phyloP scores from a whole-genome alignment of 2,797 vertebrate species.

The Chrosomus eos region DNA sequence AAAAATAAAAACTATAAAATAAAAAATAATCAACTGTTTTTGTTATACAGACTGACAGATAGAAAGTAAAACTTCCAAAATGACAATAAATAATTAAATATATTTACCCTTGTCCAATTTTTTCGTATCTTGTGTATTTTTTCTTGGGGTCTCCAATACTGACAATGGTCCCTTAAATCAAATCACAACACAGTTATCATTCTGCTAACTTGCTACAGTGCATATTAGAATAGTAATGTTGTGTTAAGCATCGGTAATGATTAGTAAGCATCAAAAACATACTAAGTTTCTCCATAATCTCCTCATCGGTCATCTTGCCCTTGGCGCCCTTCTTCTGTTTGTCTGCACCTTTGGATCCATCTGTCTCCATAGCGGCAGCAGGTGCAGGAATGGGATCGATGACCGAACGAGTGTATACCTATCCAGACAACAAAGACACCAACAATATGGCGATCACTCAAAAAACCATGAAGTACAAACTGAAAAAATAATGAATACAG shows the following conservation, averaged over 20 bases:
- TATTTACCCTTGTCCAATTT: constrained; percentile 97
- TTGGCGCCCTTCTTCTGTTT: constrained; percentile 88
- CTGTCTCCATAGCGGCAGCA: constrained; percentile 73
- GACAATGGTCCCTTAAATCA: constrained; percentile 86
- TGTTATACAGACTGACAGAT: not conserved
- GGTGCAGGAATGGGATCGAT: constrained; percentile 91
- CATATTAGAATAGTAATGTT: not conserved
- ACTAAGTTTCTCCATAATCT: constrained; percentile 99
- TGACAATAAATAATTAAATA: not conserved
- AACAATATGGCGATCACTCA: not conserved
- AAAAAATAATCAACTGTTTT: not conserved
- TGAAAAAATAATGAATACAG: not conserved
- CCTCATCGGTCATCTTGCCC: constrained; percentile 96
- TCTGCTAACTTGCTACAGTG: not conserved
- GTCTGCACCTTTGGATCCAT: constrained; percentile 83
- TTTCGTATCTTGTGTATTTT: constrained; percentile 97
- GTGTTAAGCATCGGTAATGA: not conserved
- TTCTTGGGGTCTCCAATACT: constrained; percentile 99
- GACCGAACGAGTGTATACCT: constrained; percentile 94
- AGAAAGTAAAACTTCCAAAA: constrained; percentile 15
- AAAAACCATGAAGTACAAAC: not conserved
- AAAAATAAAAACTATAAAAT: not conserved
- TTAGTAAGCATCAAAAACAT: constrained; percentile 63
- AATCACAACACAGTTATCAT: constrained; percentile 7
- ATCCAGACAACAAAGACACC: constrained; percentile 29